phyloP scores from a whole-genome alignment of 2,113 vertebrate species.

The Hyla sarda region DNA sequence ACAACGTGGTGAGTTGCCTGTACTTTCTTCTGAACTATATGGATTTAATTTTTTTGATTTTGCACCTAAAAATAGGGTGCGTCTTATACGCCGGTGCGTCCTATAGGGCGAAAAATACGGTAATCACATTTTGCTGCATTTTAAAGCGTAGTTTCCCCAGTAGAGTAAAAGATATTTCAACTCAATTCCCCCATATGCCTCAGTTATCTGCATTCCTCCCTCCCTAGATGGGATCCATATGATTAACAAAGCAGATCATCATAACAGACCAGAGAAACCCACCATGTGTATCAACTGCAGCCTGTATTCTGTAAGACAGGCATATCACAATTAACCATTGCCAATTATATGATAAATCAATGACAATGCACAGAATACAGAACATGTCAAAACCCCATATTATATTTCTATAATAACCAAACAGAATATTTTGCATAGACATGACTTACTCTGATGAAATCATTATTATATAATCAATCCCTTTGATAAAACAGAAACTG shows the following conservation, averaged over 20 bases:
- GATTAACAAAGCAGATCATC: background rate
- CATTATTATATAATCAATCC: background rate
- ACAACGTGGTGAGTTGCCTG: no score
- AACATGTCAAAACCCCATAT: background rate
- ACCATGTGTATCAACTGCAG: background rate
- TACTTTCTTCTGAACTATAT: no score
- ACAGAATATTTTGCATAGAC: background rate
- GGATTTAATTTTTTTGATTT: no score
- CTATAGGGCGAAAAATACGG: no score
- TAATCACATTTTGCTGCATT: background rate
- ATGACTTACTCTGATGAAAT: background rate
- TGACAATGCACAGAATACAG: no score
- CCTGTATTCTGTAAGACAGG: background rate
- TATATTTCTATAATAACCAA: background rate
- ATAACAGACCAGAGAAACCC: background rate
- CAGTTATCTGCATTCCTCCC: background rate
- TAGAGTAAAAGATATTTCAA: background rate
- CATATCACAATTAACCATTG: no score
- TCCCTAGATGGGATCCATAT: background rate
- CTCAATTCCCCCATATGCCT: background rate
- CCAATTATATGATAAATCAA: no score
- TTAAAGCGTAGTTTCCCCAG: background rate
- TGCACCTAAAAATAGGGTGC: no score
- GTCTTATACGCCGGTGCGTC: no score
- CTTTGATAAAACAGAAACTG: conserved; percentile 23